Evolutionary conservation across 92 coral and sea anemone genomes (phyloP).

Genomic region (Paragorgia papillata): DNA sequence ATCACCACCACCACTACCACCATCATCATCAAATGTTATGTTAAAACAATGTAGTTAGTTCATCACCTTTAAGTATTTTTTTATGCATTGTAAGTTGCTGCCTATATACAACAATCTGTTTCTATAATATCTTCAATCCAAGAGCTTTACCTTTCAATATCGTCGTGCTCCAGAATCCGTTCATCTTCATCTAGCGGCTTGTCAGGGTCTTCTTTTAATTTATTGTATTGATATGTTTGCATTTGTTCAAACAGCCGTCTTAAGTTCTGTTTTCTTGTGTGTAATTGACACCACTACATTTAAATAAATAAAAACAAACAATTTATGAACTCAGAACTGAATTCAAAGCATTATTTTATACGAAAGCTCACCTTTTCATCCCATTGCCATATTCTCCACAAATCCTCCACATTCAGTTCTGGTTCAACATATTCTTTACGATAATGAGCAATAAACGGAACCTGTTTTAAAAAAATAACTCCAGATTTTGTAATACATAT

Average conservation of each 20-base stretch:
- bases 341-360: no score
- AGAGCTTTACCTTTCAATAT: conserved; percentile 94
- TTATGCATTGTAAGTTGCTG: no score
- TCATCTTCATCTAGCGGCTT: conserved; percentile 80
- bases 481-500: no score
- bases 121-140: no score
- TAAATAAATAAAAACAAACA: conserved; percentile 22
- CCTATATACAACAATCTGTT: no score
- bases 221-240: conserved; percentile 87
- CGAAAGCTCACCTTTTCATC: conserved; percentile 98
- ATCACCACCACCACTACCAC: no score
- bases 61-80: no score
- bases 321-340: background rate
- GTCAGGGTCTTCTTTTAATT: conserved; percentile 76
- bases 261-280: conserved; percentile 86
- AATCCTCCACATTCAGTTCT: conserved; percentile 87
- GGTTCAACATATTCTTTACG: conserved; percentile 97
- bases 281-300: conserved; percentile 87
- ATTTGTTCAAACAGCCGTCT: conserved; percentile 93
- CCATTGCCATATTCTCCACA: conserved; percentile 95
- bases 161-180: conserved; percentile 90
- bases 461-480: conserved; percentile 49
- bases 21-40: no score
- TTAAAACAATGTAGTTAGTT: no score
- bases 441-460: conserved; percentile 95